These are phyloP conservation scores for Oopsacas minuta DNA, from an alignment of 37 sponge, comb jelly and placozoan genomes.

Conservation along the genomic window DNA sequence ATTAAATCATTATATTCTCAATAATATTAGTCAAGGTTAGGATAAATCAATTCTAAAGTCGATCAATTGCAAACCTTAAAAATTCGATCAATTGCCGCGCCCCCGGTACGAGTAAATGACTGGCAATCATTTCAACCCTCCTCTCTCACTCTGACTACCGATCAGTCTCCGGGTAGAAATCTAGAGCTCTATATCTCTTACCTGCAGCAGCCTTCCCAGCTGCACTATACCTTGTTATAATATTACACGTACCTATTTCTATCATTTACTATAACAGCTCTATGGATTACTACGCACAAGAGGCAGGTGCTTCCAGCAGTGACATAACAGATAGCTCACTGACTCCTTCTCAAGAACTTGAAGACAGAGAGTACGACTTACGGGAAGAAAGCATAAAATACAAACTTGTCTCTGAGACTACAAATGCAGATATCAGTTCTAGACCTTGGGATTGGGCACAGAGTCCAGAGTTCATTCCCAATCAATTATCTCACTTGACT, in stretches of 20 bases:
- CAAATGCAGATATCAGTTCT: neutral
- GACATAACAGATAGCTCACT: neutral
- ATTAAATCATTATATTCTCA: too few species aligned
- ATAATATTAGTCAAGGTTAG: too few species aligned
- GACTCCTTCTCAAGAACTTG: neutral
- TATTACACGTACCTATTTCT: neutral
- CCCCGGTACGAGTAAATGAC: too few species aligned
- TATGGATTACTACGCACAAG: neutral
- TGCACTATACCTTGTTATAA: neutral
- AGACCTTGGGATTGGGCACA: constrained; percentile 16
- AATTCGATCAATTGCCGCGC: too few species aligned
- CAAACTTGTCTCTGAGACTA: too few species aligned
- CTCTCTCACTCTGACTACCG: neutral
- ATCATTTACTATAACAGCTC: neutral
- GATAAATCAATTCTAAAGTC: too few species aligned
- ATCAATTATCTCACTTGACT: neutral
- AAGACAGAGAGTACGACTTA: neutral
- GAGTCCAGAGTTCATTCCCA: constrained; percentile 15
- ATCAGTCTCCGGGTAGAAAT: neutral
- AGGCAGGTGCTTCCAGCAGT: neutral
- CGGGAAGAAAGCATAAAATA: too few species aligned
- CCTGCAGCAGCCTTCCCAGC: neutral
- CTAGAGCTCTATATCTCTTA: neutral
- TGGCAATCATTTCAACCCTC: too few species aligned
- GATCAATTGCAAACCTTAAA: too few species aligned